phyloP scores from a whole-genome alignment of 1,140 invertebrate genomes.

The Drosophila melanogaster region DNA sequence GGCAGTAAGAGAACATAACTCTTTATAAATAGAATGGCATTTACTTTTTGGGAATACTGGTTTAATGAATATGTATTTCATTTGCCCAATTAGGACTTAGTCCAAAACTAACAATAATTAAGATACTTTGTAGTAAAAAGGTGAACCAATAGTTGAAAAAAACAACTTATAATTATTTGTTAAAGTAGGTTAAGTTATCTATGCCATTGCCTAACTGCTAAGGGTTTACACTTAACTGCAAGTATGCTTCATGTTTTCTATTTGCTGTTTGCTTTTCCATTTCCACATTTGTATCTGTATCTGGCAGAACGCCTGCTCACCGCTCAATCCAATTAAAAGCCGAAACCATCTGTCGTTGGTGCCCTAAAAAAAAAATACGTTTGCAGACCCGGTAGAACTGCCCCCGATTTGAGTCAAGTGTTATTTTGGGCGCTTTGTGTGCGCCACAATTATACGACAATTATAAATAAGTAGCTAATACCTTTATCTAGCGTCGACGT shows the following conservation, averaged over 20 bases:
- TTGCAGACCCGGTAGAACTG: conserved; percentile 17
- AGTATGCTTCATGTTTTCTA: conserved; percentile 20
- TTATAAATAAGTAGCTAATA: conserved; percentile 64
- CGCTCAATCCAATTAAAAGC: conserved; percentile 65
- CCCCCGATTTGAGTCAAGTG: conserved; percentile 68
- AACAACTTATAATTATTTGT: not conserved
- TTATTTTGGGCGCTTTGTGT: conserved; percentile 56
- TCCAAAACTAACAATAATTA: not conserved
- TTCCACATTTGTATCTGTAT: conserved; percentile 21
- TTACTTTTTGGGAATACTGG: conserved; percentile 18
- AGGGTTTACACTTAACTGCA: conserved; percentile 9
- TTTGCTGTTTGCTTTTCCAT: conserved; percentile 44
- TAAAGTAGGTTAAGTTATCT: conserved; percentile 5
- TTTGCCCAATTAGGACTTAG: not conserved
- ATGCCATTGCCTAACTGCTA: conserved; percentile 1
- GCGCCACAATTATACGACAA: conserved; percentile 62
- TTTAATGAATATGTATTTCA: conserved; percentile 4
- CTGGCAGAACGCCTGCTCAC: conserved; percentile 32
- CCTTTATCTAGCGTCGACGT: conserved; percentile 42
- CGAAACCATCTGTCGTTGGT: conserved; percentile 34
- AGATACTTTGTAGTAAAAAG: no score
- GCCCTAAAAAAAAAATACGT: conserved; percentile 44
- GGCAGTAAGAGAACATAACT: not conserved
- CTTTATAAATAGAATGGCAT: not conserved
- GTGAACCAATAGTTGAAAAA: not conserved